Evolutionary conservation across 2,888 invertebrate genomes (phyloP), one percentile per base, ranked within the genome.

Genomic region (Lasioglossum vierecki): DNA sequence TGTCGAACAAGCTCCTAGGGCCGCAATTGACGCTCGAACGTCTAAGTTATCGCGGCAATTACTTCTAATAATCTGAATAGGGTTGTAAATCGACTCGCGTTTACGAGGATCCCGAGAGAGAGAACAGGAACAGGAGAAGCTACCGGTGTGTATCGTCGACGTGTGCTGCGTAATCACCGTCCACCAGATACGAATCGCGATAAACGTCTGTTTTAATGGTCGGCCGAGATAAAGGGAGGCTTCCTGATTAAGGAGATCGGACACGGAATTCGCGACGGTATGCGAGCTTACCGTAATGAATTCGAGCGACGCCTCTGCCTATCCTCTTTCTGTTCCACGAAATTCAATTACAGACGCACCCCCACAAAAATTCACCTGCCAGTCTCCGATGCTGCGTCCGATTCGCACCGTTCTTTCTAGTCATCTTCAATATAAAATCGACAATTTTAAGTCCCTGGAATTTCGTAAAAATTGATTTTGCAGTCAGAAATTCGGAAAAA

Each of bases 31-130:
- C 44, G 41, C 4, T 60, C 41, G 1, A 15, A 1, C 35, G 49
- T 41, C 35, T 41, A 49, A 80, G 41, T 84, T 77, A 83, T 60
- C 83, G 68, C 57, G 57, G 44, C 80, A 81, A 81, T 84, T 84
- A 81, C 68, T 77, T 70, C 41, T 76, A 74, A 81, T 81, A 77
- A 81, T 74, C 26, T 68, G 41, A 66, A 80, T 80, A 26, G 41
- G 66, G 22, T 60, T 76, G 80, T 73, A 80, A 80, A 80, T 74
- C 60, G 71, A 26, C 30, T 49, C 49, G 30, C 46, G 72, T 49
- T 72, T 72, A 72, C 72, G 49, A 49, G 72, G 72, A 72, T 49
- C 49, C 46, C 46, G 30, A 18, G 22, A 9, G 18, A 53, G 53
- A 53, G 53, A 53, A 22, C 53, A 9, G 66, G n/a, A 39, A 35